Evolutionary conservation across 1,140 invertebrate species (phyloP).

Genomic region (Nasonia vitripennis): DNA sequence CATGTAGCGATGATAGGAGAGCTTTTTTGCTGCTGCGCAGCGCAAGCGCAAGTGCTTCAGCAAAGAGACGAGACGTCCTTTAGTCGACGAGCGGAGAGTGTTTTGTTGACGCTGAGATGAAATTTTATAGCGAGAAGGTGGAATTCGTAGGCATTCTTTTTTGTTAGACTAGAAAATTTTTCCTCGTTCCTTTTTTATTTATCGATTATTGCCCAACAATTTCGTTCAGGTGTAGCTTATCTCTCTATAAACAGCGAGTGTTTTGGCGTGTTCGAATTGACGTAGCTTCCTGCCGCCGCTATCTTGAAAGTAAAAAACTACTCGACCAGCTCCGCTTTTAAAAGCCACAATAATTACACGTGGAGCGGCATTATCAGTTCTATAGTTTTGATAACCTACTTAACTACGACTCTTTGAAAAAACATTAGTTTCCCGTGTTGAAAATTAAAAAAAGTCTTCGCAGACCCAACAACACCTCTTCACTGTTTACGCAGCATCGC

Average conservation of each 20-base stretch:
- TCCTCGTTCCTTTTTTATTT: background rate
- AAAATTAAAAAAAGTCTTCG: no score
- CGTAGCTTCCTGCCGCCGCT: slow-evolving; percentile 35
- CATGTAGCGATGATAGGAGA: background rate
- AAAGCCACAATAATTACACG: slow-evolving; percentile 29
- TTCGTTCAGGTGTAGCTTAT: background rate
- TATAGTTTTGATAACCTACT: slow-evolving; percentile 35
- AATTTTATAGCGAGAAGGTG: background rate
- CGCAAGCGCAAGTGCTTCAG: background rate
- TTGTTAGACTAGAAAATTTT: background rate
- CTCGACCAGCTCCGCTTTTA: slow-evolving; percentile 19
- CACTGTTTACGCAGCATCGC: no score
- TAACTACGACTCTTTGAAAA: background rate
- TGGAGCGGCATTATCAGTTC: slow-evolving; percentile 3
- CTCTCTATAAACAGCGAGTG: background rate
- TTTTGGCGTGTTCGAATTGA: slow-evolving; percentile 21
- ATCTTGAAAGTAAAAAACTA: slow-evolving; percentile 44
- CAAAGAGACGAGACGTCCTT: background rate
- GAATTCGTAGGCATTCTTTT: background rate
- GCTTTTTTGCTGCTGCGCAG: slow-evolving; percentile 12
- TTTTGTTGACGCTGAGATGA: background rate
- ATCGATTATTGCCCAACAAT: no score
- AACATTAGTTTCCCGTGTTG: background rate
- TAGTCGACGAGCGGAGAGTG: no score
- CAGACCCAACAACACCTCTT: background rate